phyloP scores from a whole-genome alignment of 2,113 vertebrate species.

The Pogona vitticeps region DNA sequence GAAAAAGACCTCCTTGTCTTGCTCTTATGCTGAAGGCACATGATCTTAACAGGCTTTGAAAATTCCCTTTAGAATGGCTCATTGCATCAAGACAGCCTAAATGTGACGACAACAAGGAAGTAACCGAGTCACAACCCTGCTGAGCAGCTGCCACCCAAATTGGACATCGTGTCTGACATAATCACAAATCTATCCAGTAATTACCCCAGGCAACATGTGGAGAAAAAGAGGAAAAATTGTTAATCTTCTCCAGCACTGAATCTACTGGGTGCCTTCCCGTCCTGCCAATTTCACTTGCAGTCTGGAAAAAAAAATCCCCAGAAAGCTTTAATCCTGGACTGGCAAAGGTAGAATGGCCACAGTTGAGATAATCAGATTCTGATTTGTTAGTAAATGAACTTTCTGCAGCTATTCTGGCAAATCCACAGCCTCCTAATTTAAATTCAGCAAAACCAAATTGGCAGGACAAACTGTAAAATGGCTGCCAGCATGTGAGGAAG shows the following conservation, averaged over 20 bases:
- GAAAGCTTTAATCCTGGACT: background rate
- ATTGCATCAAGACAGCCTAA: too few species aligned
- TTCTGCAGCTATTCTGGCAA: constrained; percentile 25
- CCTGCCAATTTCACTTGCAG: background rate
- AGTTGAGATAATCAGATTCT: constrained; percentile 17
- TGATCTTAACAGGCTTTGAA: too few species aligned
- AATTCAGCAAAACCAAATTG: constrained; percentile 1
- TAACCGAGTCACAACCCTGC: background rate
- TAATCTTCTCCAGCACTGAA: background rate
- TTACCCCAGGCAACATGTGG: background rate
- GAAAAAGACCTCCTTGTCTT: too few species aligned
- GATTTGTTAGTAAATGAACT: constrained; percentile 1
- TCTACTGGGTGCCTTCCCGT: fast-evolving
- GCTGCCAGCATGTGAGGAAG: background rate
- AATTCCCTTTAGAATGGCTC: too few species aligned
- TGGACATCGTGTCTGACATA: background rate
- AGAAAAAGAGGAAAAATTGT: background rate
- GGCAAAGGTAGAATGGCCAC: constrained; percentile 20
- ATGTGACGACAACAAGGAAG: too few species aligned
- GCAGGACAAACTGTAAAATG: constrained; percentile 5
- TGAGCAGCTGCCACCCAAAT: background rate
- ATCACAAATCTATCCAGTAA: constrained; percentile 32
- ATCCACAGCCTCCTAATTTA: constrained; percentile 40
- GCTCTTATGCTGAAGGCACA: too few species aligned
- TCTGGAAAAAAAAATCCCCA: background rate